Evolutionary conservation across 2,888 invertebrate species (phyloP).

Genomic region (Thereva nobilitata): DNA sequence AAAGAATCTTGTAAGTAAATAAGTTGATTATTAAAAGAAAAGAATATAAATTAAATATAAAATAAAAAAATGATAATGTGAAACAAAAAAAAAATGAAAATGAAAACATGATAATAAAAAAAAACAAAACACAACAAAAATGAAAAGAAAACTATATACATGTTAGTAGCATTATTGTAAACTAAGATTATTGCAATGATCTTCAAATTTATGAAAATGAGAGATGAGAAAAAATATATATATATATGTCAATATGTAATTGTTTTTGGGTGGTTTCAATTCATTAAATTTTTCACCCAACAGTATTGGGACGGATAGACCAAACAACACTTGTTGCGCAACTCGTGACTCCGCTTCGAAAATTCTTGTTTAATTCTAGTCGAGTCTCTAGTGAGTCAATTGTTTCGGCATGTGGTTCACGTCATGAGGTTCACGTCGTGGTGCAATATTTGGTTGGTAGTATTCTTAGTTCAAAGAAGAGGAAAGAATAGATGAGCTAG

Average conservation of each 20-base stretch:
- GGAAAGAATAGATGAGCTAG: too few relatives aligned
- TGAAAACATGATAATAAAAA: conserved; percentile 27
- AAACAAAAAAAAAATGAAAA: conserved; percentile 24
- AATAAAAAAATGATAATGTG: conserved; percentile 8
- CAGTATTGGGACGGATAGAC: too few relatives aligned
- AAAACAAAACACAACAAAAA: conserved; percentile 20
- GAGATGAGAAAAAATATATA: conserved; percentile 25
- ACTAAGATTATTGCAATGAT: conserved; percentile 22
- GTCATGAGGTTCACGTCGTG: too few relatives aligned
- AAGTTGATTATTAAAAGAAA: conserved; percentile 25
- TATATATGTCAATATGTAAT: conserved; percentile 33
- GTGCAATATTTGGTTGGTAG: too few relatives aligned
- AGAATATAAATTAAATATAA: conserved; percentile 23
- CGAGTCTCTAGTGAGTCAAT: too few relatives aligned
- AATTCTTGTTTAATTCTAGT: too few relatives aligned
- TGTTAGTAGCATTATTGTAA: conserved; percentile 31
- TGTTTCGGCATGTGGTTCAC: too few relatives aligned
- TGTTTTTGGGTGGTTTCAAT: too few relatives aligned
- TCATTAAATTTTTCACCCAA: too few relatives aligned
- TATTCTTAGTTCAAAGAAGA: too few relatives aligned
- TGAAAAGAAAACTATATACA: conserved; percentile 16
- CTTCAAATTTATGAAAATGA: conserved; percentile 24
- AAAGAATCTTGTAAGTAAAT: conserved; percentile 1
- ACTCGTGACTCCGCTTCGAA: too few relatives aligned
- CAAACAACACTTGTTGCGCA: too few relatives aligned